Percentiles rank a stretch among this genome's conserved stretches.
Conservation (phyloP, 1,140 invertebrate genomes). For the Tenebrio molitor region DNA sequence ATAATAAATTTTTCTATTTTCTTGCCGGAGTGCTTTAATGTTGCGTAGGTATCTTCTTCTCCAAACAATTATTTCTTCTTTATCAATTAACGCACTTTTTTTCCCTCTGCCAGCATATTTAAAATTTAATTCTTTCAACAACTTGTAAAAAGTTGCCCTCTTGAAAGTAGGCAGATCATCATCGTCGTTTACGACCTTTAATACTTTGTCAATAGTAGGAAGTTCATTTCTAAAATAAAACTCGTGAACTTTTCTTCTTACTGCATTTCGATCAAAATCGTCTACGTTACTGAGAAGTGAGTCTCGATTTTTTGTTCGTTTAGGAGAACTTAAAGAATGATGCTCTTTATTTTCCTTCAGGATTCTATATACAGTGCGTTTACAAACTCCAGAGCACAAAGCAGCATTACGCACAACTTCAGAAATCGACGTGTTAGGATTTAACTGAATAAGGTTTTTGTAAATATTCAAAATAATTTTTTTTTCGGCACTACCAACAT, state of each 20-base stretch:
- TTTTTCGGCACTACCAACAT: too few relatives aligned
- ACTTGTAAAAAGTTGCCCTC: slow-evolving; percentile 11
- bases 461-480: too few relatives aligned
- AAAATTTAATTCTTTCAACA: slow-evolving; percentile 46
- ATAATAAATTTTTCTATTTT: slow-evolving; percentile 47
- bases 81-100: slow-evolving; percentile 34
- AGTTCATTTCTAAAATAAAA: slow-evolving; percentile 46
- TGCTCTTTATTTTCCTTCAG: background rate
- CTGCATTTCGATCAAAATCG: background rate
- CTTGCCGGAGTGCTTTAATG: slow-evolving; percentile 1
- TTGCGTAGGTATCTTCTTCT: slow-evolving; percentile 28
- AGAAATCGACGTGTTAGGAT: too few relatives aligned
- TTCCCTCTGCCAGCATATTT: slow-evolving; percentile 18
- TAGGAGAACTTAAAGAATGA: background rate
- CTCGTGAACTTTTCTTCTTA: slow-evolving; percentile 41
- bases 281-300: background rate
- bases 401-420: too few relatives aligned
- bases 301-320: background rate
- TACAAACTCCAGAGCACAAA: background rate
- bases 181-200: slow-evolving; percentile 33
- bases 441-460: too few relatives aligned
- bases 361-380: slow-evolving; percentile 3
- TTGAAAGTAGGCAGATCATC: slow-evolving; percentile 44
- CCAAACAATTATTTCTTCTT: slow-evolving; percentile 41
- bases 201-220: slow-evolving; percentile 24